Base-by-base conservation (phyloP, 2,113 vertebrate species). In the Trogon surrucura region DNA sequence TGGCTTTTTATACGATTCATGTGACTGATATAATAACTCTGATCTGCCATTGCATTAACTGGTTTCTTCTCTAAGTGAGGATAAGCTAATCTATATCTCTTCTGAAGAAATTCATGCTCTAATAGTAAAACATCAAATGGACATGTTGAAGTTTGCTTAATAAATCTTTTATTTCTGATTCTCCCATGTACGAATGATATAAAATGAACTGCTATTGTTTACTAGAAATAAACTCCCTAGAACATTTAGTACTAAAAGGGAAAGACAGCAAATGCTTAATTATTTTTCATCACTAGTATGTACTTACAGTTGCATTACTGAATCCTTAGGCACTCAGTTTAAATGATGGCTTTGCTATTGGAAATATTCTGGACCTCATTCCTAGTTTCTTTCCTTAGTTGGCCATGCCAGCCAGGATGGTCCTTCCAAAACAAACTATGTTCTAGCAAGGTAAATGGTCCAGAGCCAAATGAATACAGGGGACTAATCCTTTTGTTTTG, bases 1-100 rank as follows among this genome's bases (percentile, higher is more conserved):
- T 90, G 90, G 84, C 80, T 93, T 97, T 97, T 93, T 92, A 60
- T 82, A 88, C 71, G 62, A 96, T 93, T 92, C 74, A 91, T 65
- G 91, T 80, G 80, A 93, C 44, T 92, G 67, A 51, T 74, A 83
- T 48, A 96, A 94, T 48, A 89, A 67, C 61, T 12, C n/a, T 71
- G 53, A 95, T 88, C 78, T 75, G 65, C 53, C 58, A 85, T 47
- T 90, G 34, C 57, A 88, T 93, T 96, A 97, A 94, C 82, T 9
- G 19, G 45, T 85, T 95, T 88, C 75, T 75, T 75, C 38, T 93
- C 41, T 75, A 94, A 92, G 86, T 69, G 54, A 82, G 34, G 73
- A 58, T 74, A 94, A 91, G 6, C 26, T 65, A 73, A 87, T 62
- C 53, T 89, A 14, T 80, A 89, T 73, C 9, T 78, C 44, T 81